phyloP scores from a whole-genome alignment of 2,888 invertebrate species.

The Pseudococcus jackbeardsleyi region DNA sequence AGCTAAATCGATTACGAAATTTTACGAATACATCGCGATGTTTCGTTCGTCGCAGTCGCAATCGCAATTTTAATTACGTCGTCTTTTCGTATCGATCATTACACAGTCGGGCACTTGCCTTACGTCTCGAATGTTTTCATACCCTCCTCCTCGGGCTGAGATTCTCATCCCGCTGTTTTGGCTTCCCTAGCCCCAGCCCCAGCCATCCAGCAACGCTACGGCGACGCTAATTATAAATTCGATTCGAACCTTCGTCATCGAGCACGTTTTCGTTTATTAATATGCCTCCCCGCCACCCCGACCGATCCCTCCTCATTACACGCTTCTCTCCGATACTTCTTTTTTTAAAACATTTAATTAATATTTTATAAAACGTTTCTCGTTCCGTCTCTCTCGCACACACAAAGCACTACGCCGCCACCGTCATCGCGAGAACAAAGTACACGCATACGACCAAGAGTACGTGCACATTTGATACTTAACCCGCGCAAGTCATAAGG shows the following conservation, averaged over 20 bases:
- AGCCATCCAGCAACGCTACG: not conserved
- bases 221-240: slow-evolving; percentile 38
- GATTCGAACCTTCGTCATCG: slow-evolving; percentile 28
- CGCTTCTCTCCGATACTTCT: not conserved
- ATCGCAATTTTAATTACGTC: not conserved
- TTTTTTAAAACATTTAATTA: not conserved
- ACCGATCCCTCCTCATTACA: not conserved
- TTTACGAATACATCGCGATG: not conserved
- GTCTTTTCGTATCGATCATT: not conserved
- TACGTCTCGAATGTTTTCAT: not conserved
- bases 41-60: not conserved
- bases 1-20: not conserved
- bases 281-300: not conserved
- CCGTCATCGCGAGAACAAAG: not conserved
- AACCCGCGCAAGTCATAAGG: not conserved
- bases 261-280: slow-evolving; percentile 14
- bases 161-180: not conserved
- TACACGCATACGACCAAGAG: not conserved
- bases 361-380: not conserved
- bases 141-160: not conserved
- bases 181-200: not conserved
- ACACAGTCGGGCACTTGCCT: not conserved
- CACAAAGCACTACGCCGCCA: not conserved
- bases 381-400: not conserved
- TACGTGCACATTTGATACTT: slow-evolving; percentile 6